Evolutionary conservation across 2,113 vertebrate genomes (phyloP), one percentile per base, ranked within the genome.

Genomic region (Plestiodon gilberti): DNA sequence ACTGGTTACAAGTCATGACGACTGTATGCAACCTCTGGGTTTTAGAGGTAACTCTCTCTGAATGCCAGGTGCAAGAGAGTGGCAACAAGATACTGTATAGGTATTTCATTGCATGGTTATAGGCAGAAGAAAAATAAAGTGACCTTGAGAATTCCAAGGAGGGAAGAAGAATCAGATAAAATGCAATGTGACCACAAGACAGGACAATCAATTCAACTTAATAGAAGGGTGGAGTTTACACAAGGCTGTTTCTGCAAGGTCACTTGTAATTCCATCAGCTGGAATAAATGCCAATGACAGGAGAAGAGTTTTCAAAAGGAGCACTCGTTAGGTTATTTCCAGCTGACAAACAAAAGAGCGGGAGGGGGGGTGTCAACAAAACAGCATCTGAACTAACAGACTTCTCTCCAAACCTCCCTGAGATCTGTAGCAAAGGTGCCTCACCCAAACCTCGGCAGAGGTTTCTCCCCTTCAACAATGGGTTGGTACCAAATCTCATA

Each of bases 401-500:
- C 74, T 4, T 10, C 59, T 87, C 88, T 6, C n/a, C 59, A 89
- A 82, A 2, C 77, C 25, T 4, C 87, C 76, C 61, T 17, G 59
- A 86, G 35, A 33, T 20, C 52, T 89, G 23, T 28, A 85, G 61
- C 89, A 82, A 11, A 89, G 59, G 13, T 84, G 38, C 55, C 98
- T 95, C 76, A 99, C 98, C 98, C 97, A 92, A 98, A 96, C 77
- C 98, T 97, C 87, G 98, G 97, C 76, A 97, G 92, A 87, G 98
- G 98, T 87, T 92, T 96, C 77, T 97, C 95, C n/a, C 98, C 98
- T 90, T 98, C 98, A 80, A 97, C 97, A 64, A 98, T 98, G 73
- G 98, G 98, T 90, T 98, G 96, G 91, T 99, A 99, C 98, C 98
- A 99, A 84, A 99, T 96, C 92, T 97, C 96, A 94, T 97, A 97